Conservation (phyloP, 2,797 vertebrate species). For the Chelonia mydas region DNA sequence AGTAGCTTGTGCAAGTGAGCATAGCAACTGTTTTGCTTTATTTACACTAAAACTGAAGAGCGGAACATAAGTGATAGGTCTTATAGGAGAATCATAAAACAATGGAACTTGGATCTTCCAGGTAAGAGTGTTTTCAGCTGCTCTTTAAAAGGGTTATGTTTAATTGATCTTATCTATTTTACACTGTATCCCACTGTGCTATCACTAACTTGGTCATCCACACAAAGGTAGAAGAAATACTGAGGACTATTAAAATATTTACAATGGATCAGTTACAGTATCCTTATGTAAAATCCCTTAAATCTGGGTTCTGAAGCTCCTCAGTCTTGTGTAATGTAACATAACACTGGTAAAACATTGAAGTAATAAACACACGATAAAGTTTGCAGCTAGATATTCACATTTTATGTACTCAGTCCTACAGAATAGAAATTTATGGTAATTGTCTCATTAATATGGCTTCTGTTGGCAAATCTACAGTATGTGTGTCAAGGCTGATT, state of each 20-base stretch:
- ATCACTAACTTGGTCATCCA: neutral
- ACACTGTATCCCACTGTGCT: neutral
- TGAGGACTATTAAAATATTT: too few relatives aligned
- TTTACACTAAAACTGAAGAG: neutral
- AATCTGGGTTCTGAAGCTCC: neutral
- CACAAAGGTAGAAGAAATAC: too few relatives aligned
- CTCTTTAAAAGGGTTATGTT: neutral
- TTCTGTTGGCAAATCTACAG: neutral
- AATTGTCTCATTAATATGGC: neutral
- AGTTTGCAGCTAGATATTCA: constrained; percentile 6
- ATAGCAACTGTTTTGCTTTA: neutral
- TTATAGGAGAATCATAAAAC: neutral
- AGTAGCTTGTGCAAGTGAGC: neutral
- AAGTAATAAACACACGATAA: constrained; percentile 29
- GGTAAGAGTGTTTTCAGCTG: neutral
- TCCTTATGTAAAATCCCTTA: neutral
- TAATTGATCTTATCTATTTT: neutral
- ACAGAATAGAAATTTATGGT: neutral
- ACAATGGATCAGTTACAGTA: neutral
- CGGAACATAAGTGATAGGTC: neutral
- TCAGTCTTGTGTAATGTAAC: constrained; percentile 15
- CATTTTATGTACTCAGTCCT: constrained; percentile 8
- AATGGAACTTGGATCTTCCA: neutral
- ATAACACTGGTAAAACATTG: constrained; percentile 26
- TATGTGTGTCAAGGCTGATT: neutral